Percentiles rank a stretch among this genome's conserved stretches.
Evolutionary conservation across 2,888 invertebrate genomes (phyloP).

Genomic region (Eulithis prunata): DNA sequence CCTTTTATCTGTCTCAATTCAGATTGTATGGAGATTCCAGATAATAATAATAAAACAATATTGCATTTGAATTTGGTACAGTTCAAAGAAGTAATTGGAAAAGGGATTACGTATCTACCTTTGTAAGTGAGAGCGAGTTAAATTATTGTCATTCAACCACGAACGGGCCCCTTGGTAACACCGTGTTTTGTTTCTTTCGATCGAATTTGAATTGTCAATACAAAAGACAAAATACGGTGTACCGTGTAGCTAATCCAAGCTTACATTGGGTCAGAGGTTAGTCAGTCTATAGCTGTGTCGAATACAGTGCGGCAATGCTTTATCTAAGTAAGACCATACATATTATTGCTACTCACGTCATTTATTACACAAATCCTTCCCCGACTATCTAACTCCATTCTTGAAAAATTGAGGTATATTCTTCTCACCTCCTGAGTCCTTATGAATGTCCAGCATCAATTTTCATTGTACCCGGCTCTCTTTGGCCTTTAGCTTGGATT

Average conservation of each 20-base stretch:
- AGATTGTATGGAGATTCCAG: constrained; percentile 1
- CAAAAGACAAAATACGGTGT: too few relatives aligned
- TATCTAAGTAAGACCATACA: not conserved
- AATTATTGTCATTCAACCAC: too few relatives aligned
- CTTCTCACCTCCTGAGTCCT: constrained; percentile 25
- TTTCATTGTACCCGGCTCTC: constrained; percentile 27
- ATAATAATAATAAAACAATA: constrained; percentile 2
- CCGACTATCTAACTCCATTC: constrained; percentile 14
- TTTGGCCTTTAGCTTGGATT: constrained; percentile 30
- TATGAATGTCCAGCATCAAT: constrained; percentile 35
- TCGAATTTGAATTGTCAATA: too few relatives aligned
- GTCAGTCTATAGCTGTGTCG: too few relatives aligned
- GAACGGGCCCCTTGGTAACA: too few relatives aligned
- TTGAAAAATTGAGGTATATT: constrained; percentile 25
- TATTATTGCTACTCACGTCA: not conserved
- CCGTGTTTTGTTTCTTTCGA: too few relatives aligned
- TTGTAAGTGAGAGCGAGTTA: too few relatives aligned
- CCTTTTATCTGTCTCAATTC: not conserved
- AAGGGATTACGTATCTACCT: too few relatives aligned
- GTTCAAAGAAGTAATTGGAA: too few relatives aligned
- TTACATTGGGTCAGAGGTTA: too few relatives aligned
- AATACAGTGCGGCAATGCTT: too few relatives aligned
- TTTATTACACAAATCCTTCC: constrained; percentile 3
- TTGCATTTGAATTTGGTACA: not conserved
- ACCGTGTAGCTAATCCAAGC: too few relatives aligned